Evolutionary conservation across 2,888 invertebrate species (phyloP).

Genomic region (Scaptomyza caliginosa): DNA sequence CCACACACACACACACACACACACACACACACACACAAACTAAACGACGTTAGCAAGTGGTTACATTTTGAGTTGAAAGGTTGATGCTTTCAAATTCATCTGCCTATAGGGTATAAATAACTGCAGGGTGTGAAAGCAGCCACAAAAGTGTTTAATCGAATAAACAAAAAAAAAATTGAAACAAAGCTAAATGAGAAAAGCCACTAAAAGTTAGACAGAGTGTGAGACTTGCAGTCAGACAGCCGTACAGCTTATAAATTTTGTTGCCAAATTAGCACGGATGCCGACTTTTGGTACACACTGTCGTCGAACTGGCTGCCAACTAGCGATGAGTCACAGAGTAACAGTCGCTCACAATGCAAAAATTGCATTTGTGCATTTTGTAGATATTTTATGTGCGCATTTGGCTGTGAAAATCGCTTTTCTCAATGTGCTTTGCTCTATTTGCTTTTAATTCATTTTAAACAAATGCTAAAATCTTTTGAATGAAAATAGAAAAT

Average conservation of each 20-base stretch:
- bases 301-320: conserved; percentile 59
- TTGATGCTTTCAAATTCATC: not conserved
- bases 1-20: too few relatives aligned
- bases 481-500: conserved; percentile 36
- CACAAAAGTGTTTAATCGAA: conserved; percentile 26
- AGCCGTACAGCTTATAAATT: conserved; percentile 17
- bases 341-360: conserved; percentile 3
- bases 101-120: conserved; percentile 4
- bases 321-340: conserved; percentile 61
- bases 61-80: not conserved
- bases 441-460: conserved; percentile 13
- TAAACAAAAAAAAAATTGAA: conserved; percentile 22
- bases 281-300: conserved; percentile 62
- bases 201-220: conserved; percentile 32
- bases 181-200: conserved; percentile 6
- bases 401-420: conserved; percentile 70
- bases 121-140: conserved; percentile 1
- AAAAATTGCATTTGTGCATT: conserved; percentile 5
- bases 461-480: conserved; percentile 8
- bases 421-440: conserved; percentile 42
- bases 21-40: too few relatives aligned
- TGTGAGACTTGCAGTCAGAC: conserved; percentile 13
- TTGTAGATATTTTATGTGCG: conserved; percentile 53
- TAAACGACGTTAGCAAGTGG: too few relatives aligned
- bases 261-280: conserved; percentile 69